Evolutionary conservation across 2,797 vertebrate species (phyloP).

Genomic region (Rhinichthys osculus): DNA sequence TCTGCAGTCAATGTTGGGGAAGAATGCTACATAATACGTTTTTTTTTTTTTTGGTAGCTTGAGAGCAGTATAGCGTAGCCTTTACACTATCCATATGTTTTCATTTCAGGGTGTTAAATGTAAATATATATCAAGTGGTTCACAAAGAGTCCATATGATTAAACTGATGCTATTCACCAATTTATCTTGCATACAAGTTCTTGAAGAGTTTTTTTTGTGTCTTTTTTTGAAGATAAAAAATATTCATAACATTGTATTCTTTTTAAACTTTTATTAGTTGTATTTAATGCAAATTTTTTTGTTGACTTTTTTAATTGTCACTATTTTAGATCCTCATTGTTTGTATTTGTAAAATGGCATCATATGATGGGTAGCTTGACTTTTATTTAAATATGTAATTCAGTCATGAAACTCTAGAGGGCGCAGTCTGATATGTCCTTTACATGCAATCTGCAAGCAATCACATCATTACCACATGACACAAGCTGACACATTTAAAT

Average conservation of each 20-base stretch:
- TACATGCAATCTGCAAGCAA: background rate
- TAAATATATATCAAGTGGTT: background rate
- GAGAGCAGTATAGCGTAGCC: background rate
- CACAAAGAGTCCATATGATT: background rate
- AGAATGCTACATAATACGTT: accelerated
- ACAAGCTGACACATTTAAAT: no score
- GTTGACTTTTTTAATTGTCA: background rate
- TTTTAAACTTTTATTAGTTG: background rate
- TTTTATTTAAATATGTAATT: background rate
- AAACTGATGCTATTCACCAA: background rate
- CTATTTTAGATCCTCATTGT: background rate
- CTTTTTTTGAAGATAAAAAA: no score
- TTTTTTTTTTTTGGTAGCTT: no score
- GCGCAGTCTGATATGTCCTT: background rate
- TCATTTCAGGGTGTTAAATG: background rate
- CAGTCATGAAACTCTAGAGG: background rate
- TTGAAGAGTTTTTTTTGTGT: background rate
- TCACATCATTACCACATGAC: no score
- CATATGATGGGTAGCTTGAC: background rate
- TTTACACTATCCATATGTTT: background rate
- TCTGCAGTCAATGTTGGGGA: background rate
- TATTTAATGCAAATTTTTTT: background rate
- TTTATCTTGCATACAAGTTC: background rate
- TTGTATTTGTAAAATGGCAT: background rate
- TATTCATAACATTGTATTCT: no score